These are phyloP conservation scores for Papilio aristodemus DNA, from an alignment of 1,140 invertebrate species.

Conservation along the genomic window DNA sequence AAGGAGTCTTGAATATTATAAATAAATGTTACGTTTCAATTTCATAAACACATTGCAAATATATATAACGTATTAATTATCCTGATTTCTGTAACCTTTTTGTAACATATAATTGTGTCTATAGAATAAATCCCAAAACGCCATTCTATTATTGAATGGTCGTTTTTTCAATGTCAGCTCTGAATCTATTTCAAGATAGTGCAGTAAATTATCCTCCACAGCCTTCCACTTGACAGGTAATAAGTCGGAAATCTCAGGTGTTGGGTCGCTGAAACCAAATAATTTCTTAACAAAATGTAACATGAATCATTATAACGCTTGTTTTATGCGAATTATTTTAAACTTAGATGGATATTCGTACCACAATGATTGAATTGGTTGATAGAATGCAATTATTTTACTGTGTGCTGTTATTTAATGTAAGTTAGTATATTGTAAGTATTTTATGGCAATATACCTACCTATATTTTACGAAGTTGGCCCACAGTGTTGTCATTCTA, in stretches of 20 bases:
- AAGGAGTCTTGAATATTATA: too few relatives aligned
- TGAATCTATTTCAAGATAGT: slow-evolving; percentile 39
- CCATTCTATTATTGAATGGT: slow-evolving; percentile 39
- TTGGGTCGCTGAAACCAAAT: slow-evolving; percentile 43
- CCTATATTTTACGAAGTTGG: slow-evolving; percentile 11
- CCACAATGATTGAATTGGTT: too few relatives aligned
- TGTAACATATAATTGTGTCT: slow-evolving; percentile 34
- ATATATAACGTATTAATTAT: too few relatives aligned
- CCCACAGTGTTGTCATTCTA: slow-evolving; percentile 12
- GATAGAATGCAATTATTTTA: too few relatives aligned
- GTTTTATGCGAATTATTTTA: too few relatives aligned
- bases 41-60: too few relatives aligned
- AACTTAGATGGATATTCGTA: too few relatives aligned
- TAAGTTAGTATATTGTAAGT: too few relatives aligned
- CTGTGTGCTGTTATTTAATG: too few relatives aligned
- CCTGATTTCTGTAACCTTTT: slow-evolving; percentile 10
- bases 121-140: slow-evolving; percentile 46
- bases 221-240: slow-evolving; percentile 42
- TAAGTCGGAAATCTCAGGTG: slow-evolving; percentile 38
- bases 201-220: slow-evolving; percentile 30
- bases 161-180: slow-evolving; percentile 35
- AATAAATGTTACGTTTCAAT: too few relatives aligned
- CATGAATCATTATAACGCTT: background rate
- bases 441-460: too few relatives aligned
- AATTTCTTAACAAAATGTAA: background rate